Conservation (phyloP, 35 echinoderm and acorn worm species). For the Ophioderma brevispina region DNA sequence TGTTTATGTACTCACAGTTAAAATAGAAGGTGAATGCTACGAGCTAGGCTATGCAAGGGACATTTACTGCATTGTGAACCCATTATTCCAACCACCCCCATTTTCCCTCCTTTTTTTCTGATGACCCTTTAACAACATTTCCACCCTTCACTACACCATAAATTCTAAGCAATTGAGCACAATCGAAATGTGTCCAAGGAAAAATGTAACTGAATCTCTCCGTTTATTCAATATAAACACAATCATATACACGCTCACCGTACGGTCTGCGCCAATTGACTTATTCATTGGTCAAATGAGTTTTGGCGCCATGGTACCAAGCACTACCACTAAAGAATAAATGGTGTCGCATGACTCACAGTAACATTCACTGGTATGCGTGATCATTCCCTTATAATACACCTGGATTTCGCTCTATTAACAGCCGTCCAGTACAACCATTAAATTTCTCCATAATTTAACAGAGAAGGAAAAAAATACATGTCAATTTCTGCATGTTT, state of each 20-base stretch:
- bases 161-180: background rate
- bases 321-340: background rate
- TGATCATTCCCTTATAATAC: background rate
- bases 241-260: background rate
- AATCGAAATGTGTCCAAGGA: background rate
- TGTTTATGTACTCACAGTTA: background rate
- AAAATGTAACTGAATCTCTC: background rate
- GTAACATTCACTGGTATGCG: background rate
- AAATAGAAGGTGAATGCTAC: background rate
- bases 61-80: background rate
- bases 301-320: background rate
- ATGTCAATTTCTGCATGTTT: no score
- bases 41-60: background rate
- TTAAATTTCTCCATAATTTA: no score
- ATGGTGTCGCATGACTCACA: background rate
- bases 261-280: background rate
- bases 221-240: background rate
- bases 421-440: no score
- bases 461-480: no score
- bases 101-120: no score
- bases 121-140: no score
- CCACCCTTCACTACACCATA: background rate
- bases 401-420: background rate
- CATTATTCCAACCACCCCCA: no score
- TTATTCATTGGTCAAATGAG: conserved; percentile 4